Base-by-base conservation (phyloP, 92 coral and sea anemone genomes). In the Zoanthus sociatus region DNA sequence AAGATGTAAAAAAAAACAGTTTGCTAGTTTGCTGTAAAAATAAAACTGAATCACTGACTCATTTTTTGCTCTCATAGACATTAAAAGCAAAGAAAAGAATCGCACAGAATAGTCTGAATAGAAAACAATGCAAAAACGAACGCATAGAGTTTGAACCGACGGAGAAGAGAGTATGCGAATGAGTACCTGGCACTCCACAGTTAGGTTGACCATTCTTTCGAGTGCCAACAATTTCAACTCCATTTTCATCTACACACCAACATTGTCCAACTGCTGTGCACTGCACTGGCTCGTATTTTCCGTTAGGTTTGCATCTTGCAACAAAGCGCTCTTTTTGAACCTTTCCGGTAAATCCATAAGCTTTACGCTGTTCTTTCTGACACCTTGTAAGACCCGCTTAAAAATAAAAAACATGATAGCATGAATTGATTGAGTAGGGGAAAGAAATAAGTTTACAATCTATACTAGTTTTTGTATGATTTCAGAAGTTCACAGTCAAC, bases 191-290 rank as follows among this genome's bases (percentile, higher is more conserved):
- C 0, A 88, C 79, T 31, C 78, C 83, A 71, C 98, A 94, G 0
- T 76, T 79, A 54, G 95, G 95, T 26, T 73, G 85, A 18, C 98
- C 98, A 9, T 61, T 60, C 58, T 74, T 93, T 69, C 95, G 90
- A 13, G 99, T 90, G 17, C 99, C 98, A 50, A 90, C 87, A 46
- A 95, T 69, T 85, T 95, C 98, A 46, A 87, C 90, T 30, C 99
- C 99, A 78, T 93, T 90, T 31, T 63, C 77, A 79, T 95, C 94
- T 56, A 95, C 93, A 78, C 99, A 96, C 99, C 99, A 96, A 71
- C 99, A 96, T 72, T 76, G 84, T 55, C 87, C 87, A 21, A 13
- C 31, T 14, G 7, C 32, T 12, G 86, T 33, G 73, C 99, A 97
- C 90, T 97, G 99, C 50, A 90, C 94, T 51, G 64, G 88, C 64